Base-by-base conservation (phyloP, 2,888 invertebrate genomes). In the Diloba caeruleocephala region DNA sequence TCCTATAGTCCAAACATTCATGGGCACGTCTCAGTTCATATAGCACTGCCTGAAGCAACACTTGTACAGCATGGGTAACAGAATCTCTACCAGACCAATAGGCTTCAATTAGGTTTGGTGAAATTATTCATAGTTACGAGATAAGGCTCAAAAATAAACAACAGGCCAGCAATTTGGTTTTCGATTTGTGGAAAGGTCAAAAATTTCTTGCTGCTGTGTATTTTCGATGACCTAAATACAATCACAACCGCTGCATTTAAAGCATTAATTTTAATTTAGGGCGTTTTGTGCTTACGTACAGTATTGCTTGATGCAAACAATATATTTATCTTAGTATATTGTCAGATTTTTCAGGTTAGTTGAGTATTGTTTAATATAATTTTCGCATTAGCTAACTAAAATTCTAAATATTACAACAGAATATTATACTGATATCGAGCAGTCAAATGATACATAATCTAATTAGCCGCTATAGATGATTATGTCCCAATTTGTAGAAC, bases 181-280 rank as follows among this genome's bases (percentile, higher is more conserved):
- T 45, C 0, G 13, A 25, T 68, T 42, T 31, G 13, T 3, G 14
- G 12, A 50, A 13, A 17, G 10, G 25, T 38, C 15, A 3, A 25
- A n/a, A 1, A 28, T n/a, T 3, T 45, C n/a, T n/a, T n/a, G n/a
- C n/a, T 43, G 21, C 1, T 14, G 13, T 12, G 9, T 23, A 36
- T 12, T 64, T 39, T 58, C 2, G 44, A 52, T 49, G 38, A 31
- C 14, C 14, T 58, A 49, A 36, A 36, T 71, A 77, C 72, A 71
- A 76, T 90, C 90, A 89, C 89, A 90, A 89, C 89, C 89, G 68
- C 76, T 60, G 62, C 67, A 77, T 68, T 83, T 85, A 82, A 85
- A 84, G 82, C 81, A 75, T 79, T 76, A 76, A 74, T 72, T 63
- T 58, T 69, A 67, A 65, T 70, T 53, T 64, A 67, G 75, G 75